Conservation (phyloP, 2,888 invertebrate genomes). For the Leptopilina syphax region DNA sequence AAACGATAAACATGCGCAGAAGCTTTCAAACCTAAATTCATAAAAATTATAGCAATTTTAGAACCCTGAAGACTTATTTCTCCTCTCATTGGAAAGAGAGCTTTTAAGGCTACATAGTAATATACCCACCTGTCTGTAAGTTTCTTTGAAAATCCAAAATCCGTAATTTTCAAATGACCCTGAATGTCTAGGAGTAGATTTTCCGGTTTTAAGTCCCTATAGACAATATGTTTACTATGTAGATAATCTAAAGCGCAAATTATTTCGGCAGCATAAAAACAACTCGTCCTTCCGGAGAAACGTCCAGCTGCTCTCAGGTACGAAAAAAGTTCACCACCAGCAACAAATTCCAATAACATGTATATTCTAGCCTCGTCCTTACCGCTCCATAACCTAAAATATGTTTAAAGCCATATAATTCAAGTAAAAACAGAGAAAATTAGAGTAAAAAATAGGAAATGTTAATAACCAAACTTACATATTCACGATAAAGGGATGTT, state of each 20-base stretch:
- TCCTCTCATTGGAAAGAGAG: no score
- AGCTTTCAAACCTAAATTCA: no score
- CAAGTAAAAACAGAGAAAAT: no score
- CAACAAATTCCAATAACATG: conserved; percentile 98
- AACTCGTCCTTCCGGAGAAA: conserved; percentile 90
- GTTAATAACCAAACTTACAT: conserved; percentile 82
- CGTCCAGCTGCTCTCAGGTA: conserved; percentile 94
- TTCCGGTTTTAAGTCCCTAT: conserved; percentile 94
- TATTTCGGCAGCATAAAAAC: conserved; percentile 97
- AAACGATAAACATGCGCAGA: no score
- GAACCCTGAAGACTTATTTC: no score
- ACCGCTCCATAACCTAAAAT: conserved; percentile 90
- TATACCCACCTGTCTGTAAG: conserved; percentile 85
- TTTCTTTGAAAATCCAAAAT: conserved; percentile 98
- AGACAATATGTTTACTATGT: conserved; percentile 92
- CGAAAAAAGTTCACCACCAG: conserved; percentile 97
- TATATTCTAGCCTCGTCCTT: conserved; percentile 94
- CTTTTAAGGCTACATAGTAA: no score
- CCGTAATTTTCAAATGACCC: conserved; percentile 97
- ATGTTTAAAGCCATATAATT: not conserved
- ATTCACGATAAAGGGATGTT: conserved; percentile 97
- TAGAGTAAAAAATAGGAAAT: not conserved
- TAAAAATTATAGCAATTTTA: no score
- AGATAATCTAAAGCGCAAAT: conserved; percentile 95
- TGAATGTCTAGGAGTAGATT: conserved; percentile 94